Base-by-base conservation (phyloP, 1,140 invertebrate genomes). In the Polyergus mexicanus region DNA sequence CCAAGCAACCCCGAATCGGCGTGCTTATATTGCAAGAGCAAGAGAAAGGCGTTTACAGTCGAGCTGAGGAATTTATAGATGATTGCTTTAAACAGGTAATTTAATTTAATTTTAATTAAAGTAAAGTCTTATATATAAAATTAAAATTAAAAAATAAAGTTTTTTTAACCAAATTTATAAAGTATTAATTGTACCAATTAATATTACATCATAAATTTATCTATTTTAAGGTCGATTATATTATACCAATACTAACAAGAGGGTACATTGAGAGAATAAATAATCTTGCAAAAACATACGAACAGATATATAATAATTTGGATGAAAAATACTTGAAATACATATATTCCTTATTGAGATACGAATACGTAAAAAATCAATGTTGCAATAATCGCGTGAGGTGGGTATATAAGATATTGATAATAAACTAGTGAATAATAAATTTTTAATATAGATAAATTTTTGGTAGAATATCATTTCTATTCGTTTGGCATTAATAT, bases 1-100 rank as follows among this genome's bases (percentile, higher is more conserved):
- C 89, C 28, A 88, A 89, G 32, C 62, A 92, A 19, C 92, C 93
- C 8, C 93, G 88, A 89, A 94, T 94, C 47, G 93, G 93, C 38
- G 93, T 94, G 25, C 19, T 94, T 4, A 92, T 93, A 69, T 89
- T 94, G 41, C 90, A 93, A 84, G 93, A 94, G 78, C 93, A 94
- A 81, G 90, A 92, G 58, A 92, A 92, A 71, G 78, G 89, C 68
- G 92, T 94, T 10, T 93, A 91, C 22, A 87, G 87, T 71, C 89
- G 62, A 83, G 92, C 91, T 16, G 92, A 93, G 86, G 91, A 93
- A 76, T 94, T 94, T 51, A 87, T 94, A 69, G 91, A 94, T 22
- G 92, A 94, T 81, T 94, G 93, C 85, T 93, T 94, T 54, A 91
- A 89, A 58, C 93, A 94, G 80, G 92, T 92, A 86, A 87, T 56